phyloP scores from a whole-genome alignment of 2,113 vertebrate species.

The Stomatorhinus ivindoensis region DNA sequence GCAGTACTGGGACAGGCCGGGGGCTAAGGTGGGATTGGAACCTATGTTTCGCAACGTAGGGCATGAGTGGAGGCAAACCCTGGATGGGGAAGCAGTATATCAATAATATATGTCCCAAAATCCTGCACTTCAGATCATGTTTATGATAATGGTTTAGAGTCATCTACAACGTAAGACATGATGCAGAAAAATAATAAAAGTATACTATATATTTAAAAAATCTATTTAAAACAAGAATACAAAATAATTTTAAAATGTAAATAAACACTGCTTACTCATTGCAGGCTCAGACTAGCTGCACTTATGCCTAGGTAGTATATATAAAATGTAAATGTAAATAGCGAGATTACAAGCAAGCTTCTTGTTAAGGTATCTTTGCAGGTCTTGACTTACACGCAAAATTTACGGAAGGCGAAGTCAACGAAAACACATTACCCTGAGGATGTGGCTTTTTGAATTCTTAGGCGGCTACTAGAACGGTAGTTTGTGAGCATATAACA shows the following conservation, averaged over 20 bases:
- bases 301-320: not conserved
- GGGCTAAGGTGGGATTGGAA: not conserved
- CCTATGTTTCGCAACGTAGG: not conserved
- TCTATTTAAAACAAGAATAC: not conserved
- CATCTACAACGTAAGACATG: not conserved
- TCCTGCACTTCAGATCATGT: not conserved
- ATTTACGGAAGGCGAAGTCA: not conserved
- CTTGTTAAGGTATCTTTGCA: not conserved
- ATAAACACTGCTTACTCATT: not conserved
- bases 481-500: conserved; percentile 32
- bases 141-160: not conserved
- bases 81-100: not conserved
- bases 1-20: not conserved
- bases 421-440: conserved; percentile 15
- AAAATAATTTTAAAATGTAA: not conserved
- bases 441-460: conserved; percentile 25
- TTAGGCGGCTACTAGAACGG: not conserved
- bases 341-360: not conserved
- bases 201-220: not conserved
- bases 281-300: not conserved
- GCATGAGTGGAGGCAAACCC: not conserved
- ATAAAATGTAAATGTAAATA: not conserved
- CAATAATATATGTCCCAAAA: not conserved
- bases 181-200: not conserved
- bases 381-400: not conserved